Percentiles rank a stretch among this genome's conserved stretches.
These are phyloP conservation scores for Phyllostomus hastatus DNA, from an alignment of 2,113 vertebrate species.

Conservation along the genomic window DNA sequence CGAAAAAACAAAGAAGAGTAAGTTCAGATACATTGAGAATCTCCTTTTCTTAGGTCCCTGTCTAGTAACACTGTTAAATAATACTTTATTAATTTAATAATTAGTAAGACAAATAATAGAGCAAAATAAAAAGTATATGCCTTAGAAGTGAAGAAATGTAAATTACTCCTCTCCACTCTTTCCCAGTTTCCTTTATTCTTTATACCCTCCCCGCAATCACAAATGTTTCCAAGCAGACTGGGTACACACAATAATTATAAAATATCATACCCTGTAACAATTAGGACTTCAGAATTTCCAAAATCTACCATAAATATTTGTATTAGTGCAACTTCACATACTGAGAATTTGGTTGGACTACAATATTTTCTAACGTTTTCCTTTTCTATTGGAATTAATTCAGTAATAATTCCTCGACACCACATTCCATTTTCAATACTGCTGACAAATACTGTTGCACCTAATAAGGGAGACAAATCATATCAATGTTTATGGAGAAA, in stretches of 20 bases:
- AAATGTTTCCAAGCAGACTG: slow-evolving; percentile 18
- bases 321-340: slow-evolving; percentile 80
- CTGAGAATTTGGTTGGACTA: slow-evolving; percentile 76
- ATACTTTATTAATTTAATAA: slow-evolving; percentile 15
- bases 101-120: not conserved
- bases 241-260: slow-evolving; percentile 29
- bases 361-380: slow-evolving; percentile 63
- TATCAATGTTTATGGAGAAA: slow-evolving; percentile 24
- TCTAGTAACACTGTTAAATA: slow-evolving; percentile 22
- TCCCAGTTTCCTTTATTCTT: slow-evolving; percentile 17
- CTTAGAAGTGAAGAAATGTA: not conserved
- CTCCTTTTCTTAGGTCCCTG: slow-evolving; percentile 14
- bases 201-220: not conserved
- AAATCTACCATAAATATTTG: slow-evolving; percentile 86
- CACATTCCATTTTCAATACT: slow-evolving; percentile 81
- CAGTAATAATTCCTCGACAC: slow-evolving; percentile 86
- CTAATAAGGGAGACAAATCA: slow-evolving; percentile 74
- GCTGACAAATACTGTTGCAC: slow-evolving; percentile 81
- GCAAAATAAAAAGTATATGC: not conserved
- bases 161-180: not conserved
- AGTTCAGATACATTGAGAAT: not conserved
- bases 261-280: slow-evolving; percentile 81
- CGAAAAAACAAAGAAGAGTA: not conserved
- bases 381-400: slow-evolving; percentile 79
- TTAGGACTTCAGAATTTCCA: slow-evolving; percentile 83